Evolutionary conservation across 2,888 invertebrate species (phyloP).

Genomic region (Sminthurinus aureus): DNA sequence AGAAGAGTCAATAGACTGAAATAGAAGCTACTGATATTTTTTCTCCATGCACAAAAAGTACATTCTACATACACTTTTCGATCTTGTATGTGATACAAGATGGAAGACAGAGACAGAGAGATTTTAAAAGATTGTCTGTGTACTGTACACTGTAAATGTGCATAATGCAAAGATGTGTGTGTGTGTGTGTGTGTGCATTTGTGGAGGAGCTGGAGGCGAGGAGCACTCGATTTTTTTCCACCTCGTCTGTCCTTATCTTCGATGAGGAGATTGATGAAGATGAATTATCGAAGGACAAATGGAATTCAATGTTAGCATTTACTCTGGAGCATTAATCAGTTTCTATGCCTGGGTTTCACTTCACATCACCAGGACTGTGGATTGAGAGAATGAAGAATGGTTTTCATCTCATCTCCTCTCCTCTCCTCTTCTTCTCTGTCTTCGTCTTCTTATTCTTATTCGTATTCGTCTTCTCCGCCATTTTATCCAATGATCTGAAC

Average conservation of each 20-base stretch:
- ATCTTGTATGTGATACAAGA: not conserved
- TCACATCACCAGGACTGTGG: slow-evolving; percentile 1
- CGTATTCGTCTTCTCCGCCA: slow-evolving; percentile 10
- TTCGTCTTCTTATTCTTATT: not conserved
- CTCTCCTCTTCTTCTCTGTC: not conserved
- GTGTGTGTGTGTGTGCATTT: not conserved
- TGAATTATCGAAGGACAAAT: slow-evolving; percentile 55
- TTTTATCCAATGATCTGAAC: slow-evolving; percentile 35
- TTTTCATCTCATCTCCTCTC: slow-evolving; percentile 41
- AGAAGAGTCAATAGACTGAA: slow-evolving; percentile 34
- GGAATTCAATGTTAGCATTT: slow-evolving; percentile 42
- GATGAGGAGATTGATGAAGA: slow-evolving; percentile 51
- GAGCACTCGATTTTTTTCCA: slow-evolving; percentile 35
- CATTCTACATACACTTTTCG: not conserved
- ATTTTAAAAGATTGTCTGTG: slow-evolving; percentile 7
- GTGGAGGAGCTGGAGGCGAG: slow-evolving; percentile 28
- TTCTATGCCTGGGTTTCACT: slow-evolving; percentile 38
- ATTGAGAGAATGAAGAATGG: slow-evolving; percentile 18
- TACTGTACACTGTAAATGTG: not conserved
- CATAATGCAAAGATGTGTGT: slow-evolving; percentile 13
- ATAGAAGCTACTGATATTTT: slow-evolving; percentile 28
- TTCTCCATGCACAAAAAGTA: not conserved
- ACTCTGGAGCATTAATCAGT: slow-evolving; percentile 55
- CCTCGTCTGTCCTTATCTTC: slow-evolving; percentile 32
- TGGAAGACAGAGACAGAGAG: not conserved